Conservation (phyloP, 2,797 vertebrate genomes). For the Lateolabrax maculatus region DNA sequence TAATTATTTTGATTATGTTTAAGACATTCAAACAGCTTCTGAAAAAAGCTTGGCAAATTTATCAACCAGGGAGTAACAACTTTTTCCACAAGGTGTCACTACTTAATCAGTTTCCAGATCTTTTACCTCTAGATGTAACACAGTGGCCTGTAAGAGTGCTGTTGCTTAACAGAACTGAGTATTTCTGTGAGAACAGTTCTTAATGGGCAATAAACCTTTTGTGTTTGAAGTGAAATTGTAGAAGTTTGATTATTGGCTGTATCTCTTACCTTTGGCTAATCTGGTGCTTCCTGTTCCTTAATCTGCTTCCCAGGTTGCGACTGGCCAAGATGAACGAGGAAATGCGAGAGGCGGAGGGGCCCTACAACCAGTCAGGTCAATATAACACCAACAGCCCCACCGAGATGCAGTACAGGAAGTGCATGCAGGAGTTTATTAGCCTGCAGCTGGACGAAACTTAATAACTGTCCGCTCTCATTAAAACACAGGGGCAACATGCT, state of each 20-base stretch:
- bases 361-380: conserved; percentile 98
- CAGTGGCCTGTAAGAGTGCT: not conserved
- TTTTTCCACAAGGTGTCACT: conserved; percentile 46
- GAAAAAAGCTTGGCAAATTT: not conserved
- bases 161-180: not conserved
- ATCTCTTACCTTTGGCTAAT: not conserved
- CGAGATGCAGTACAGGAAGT: conserved; percentile 98
- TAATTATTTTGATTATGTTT: not conserved
- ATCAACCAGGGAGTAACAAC: not conserved
- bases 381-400: conserved; percentile 95
- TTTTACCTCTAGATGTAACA: not conserved
- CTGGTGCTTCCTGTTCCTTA: conserved; percentile 5
- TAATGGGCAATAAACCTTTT: not conserved
- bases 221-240: not conserved
- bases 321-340: conserved; percentile 99
- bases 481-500: conserved; percentile 41
- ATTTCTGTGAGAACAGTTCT: not conserved
- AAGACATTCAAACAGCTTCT: not conserved
- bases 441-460: conserved; percentile 92
- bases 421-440: conserved; percentile 98
- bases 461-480: conserved; percentile 11
- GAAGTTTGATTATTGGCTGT: not conserved
- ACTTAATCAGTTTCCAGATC: not conserved
- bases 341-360: conserved; percentile 98
- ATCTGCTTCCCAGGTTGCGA: conserved; percentile 87